Percentiles rank a stretch among this genome's conserved stretches.
Conservation (phyloP, 2,113 vertebrate species). For the Phrynocephalus versicolor region DNA sequence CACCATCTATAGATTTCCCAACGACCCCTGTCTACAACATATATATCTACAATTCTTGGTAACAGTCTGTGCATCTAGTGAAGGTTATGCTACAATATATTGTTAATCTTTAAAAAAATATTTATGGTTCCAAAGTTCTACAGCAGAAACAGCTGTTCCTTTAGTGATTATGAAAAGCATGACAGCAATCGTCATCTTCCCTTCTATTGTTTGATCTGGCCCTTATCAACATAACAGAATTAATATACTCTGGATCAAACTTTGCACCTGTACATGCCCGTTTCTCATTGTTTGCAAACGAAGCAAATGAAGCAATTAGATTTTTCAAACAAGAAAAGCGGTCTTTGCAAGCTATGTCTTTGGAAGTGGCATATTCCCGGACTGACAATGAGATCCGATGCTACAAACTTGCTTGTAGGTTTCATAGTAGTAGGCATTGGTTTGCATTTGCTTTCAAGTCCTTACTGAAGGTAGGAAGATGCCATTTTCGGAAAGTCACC, state of each 20-base stretch:
- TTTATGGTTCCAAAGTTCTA: background rate
- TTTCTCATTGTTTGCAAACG: background rate
- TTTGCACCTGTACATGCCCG: constrained; percentile 1
- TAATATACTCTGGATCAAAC: background rate
- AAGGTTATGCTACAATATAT: background rate
- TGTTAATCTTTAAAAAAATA: background rate
- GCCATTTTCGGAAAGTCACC: background rate
- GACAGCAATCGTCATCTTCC: background rate
- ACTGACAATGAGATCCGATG: background rate
- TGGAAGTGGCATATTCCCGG: background rate
- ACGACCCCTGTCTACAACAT: background rate
- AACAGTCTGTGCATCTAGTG: background rate
- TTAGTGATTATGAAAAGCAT: background rate
- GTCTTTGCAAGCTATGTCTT: background rate
- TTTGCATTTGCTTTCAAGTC: background rate
- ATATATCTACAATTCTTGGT: background rate
- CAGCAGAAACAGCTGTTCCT: background rate
- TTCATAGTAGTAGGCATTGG: background rate
- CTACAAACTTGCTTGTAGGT: background rate
- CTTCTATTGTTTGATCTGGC: background rate
- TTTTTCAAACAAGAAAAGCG: background rate
- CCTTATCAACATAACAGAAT: background rate
- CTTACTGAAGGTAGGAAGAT: background rate
- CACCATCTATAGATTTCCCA: too few species aligned
- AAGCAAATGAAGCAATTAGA: background rate